A percentile compares a stretch with the other conserved stretches of the same genome.
Evolutionary conservation across 2,797 vertebrate genomes (phyloP).

Genomic region (Halcyon leucocephala): DNA sequence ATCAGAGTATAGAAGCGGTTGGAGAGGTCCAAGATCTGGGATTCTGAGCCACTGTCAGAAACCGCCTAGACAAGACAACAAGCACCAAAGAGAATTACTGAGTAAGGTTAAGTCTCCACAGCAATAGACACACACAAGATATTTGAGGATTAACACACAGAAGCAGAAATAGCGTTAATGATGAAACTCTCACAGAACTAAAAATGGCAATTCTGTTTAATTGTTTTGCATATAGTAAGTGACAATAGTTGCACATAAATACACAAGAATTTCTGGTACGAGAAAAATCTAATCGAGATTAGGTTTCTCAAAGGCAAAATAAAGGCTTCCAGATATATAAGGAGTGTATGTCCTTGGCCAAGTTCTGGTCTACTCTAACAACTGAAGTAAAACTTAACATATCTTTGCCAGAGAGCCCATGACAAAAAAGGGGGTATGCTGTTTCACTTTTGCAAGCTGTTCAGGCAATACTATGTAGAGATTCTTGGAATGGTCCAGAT

Average conservation of each 20-base stretch:
- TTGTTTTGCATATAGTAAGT: neutral
- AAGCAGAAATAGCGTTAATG: neutral
- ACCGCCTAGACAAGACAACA: conserved; percentile 83
- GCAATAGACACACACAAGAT: neutral
- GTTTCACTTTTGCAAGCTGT: neutral
- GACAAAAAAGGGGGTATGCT: neutral
- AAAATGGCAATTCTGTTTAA: neutral
- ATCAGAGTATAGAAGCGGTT: conserved; percentile 99
- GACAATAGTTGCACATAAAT: neutral
- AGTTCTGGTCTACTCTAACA: neutral
- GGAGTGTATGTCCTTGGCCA: neutral
- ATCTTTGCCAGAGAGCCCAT: neutral
- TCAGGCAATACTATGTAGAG: neutral
- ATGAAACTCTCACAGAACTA: neutral
- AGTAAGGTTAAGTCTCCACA: neutral
- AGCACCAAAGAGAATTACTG: neutral
- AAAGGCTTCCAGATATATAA: neutral
- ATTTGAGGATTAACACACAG: neutral
- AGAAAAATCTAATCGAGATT: neutral
- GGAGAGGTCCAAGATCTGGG: conserved; percentile 94
- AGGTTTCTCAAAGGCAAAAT: neutral
- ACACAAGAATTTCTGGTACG: fast-evolving
- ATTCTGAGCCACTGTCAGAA: conserved; percentile 84
- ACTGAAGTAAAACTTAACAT: neutral
- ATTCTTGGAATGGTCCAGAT: neutral